Evolutionary conservation across 2,888 invertebrate genomes (phyloP), one percentile per base, ranked within the genome.

Genomic region (Cistogaster globosa): DNA sequence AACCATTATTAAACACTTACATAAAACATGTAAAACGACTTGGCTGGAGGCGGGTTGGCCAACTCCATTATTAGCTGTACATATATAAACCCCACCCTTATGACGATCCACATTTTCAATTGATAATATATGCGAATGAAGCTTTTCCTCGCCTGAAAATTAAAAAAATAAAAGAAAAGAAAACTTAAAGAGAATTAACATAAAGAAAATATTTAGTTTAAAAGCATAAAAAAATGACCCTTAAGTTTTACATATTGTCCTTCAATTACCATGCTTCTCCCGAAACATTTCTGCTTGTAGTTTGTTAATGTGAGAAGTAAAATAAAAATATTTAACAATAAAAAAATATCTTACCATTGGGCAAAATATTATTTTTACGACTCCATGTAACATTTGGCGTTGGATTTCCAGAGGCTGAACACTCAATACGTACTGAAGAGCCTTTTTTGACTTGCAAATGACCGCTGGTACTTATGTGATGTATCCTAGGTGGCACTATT

Each of bases 311-410:
- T 22, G 32, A 32, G 36, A 12, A 67, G 26, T 9, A 55, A 55
- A 45, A 63, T 16, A 20, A 20, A 14, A 14, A 20, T 20, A 55
- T 38, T 26, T 12, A 20, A 11, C 14, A 51, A 60, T 36, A n/a
- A 67, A 65, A 18, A 42, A 80, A 89, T 55, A 89, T 91, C 92
- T 91, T 91, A 93, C 93, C 93, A 89, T 91, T 92, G 90, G 93
- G 93, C 87, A 93, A 89, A 90, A 92, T 91, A 90, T 93, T 92
- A 89, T 92, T 92, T 89, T 92, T 93, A 89, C 93, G 92, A 94
- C 95, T 94, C 97, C 97, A 97, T 80, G 95, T 94, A 90, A 97
- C 95, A 91, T 95, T 95, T 69, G 97, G 97, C 84, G 95, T 95
- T 68, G 97, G 97, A 93, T 96, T 96, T 87, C 96, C 96, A 86